Percentiles rank a stretch among this genome's conserved stretches.
These are phyloP conservation scores for Ethmia dodecea DNA, from an alignment of 2,888 invertebrate genomes.

Conservation along the genomic window DNA sequence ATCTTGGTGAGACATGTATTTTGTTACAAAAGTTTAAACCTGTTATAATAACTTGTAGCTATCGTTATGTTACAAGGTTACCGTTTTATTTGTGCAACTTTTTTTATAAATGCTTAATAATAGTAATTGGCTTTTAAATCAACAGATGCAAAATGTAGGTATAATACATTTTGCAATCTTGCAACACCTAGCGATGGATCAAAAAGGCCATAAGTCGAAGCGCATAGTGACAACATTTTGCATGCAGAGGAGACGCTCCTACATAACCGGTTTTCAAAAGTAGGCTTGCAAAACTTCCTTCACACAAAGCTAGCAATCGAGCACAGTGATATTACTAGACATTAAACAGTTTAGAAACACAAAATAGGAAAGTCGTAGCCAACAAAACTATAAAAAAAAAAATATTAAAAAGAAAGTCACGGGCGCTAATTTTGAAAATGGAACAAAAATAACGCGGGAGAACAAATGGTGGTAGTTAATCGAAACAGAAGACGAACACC, in stretches of 20 bases:
- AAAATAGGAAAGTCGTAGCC: too few species aligned
- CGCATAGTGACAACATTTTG: constrained; percentile 22
- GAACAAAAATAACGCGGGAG: constrained; percentile 24
- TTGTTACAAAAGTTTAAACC: too few species aligned
- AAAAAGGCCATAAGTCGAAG: not conserved
- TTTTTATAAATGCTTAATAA: too few species aligned
- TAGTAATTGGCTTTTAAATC: too few species aligned
- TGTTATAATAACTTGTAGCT: too few species aligned
- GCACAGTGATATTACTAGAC: not conserved
- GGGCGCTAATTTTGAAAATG: constrained; percentile 22
- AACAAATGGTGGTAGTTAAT: constrained; percentile 28
- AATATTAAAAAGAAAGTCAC: constrained; percentile 10
- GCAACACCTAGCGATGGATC: not conserved
- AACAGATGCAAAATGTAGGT: too few species aligned
- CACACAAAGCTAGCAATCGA: too few species aligned
- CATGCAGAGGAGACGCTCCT: constrained; percentile 34
- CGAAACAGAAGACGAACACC: constrained; percentile 30
- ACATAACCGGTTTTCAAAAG: constrained; percentile 60
- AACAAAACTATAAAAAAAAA: constrained; percentile 8
- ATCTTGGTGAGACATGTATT: too few species aligned
- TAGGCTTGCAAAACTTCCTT: constrained; percentile 60
- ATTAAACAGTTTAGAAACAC: not conserved
- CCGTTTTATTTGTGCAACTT: too few species aligned
- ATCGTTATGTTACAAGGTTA: too few species aligned
- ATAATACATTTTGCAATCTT: too few species aligned